Base-by-base conservation (phyloP, 1,140 invertebrate species). In the Acyrthosiphon pisum region DNA sequence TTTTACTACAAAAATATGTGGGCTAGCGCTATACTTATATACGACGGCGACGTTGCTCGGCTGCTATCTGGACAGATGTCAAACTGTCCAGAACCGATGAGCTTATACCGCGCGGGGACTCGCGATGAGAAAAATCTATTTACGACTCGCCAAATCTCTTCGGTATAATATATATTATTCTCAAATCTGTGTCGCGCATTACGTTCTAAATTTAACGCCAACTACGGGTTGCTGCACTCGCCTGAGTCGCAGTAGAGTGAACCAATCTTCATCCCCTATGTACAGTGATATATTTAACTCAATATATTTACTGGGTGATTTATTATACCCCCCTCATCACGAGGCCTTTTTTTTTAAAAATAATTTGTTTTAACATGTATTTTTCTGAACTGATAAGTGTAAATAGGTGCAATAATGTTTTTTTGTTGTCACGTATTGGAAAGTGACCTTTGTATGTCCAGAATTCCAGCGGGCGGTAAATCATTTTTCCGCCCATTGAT, bases 201-300 rank as follows among this genome's bases (percentile, higher is more conserved):
- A 86, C 90, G 41, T 91, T 91, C 90, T 91, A 91, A 91, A 91
- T 91, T 76, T 93, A 93, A 53, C 37, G 50, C 35, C n/a, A 76
- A 56, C 7, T n/a, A 76, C 35, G 8, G 48, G 4, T 22, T 84
- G 22, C 83, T 84, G 81, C 81, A 84, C 23, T 84, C 37, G 37
- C 37, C 37, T 6, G 23, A 23, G 22, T 41, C 2, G 22, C 23
- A 23, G 37, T 37, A 20, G 35, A 14, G 35, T 22, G 35, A 22
- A 81, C 3, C 30, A 6, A 81, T 81, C 18, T 30, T 30, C 76
- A 35, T 37, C 76, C 20, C n/a, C 6, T 81, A 81, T 81, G 30
- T 9, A 0, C 26, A 60, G 56, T 30, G 76, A 81, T n/a, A 4
- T 81, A 20, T 41, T 41, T 41, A 41, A 41, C 2, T 41, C 41